Evolutionary conservation across 2,888 invertebrate genomes (phyloP), one percentile per base, ranked within the genome.

Genomic region (Disparrhopalites patrizii): DNA sequence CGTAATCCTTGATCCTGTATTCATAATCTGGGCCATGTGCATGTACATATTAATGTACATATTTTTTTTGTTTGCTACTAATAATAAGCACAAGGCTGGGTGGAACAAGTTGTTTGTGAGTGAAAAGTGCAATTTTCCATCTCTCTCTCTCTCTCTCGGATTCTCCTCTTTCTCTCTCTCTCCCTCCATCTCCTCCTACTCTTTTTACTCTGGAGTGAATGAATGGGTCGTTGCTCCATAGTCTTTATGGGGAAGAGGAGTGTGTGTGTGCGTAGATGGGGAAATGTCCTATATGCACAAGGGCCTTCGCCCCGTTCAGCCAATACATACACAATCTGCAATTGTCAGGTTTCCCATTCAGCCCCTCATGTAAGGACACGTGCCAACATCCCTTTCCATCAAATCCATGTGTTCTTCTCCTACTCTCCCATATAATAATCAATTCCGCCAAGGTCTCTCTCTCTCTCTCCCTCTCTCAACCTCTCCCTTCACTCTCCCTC

Each of bases 281-380:
- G 27, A 27, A 25, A 23, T 15, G 13, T 51, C 20, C 25, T 55
- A n/a, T 55, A 18, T 20, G 33, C 13, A 55, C 33, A 33, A 3
- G 20, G 20, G 33, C 31, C 10, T 13, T 30, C 8, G 18, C 33
- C 18, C 25, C 30, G 36, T 13, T 40, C 4, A 23, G 8, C 28
- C 20, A 50, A 20, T 18, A 33, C 25, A 18, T 31, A 43, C 38
- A 33, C 61, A 58, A 57, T 67, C 67, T 67, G 67, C 52, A 62
- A 54, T 67, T 67, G 67, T 67, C 67, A 67, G 67, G 57, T 57
- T 62, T 58, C 57, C 62, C 36, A 61, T 38, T 62, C 54, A 38
- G 54, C 30, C 47, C 23, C 36, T 51, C 33, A 50, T 61, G 51
- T 51, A 51, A 50, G 58, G 58, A 38, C 58, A 58, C 58, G 58